Evolutionary conservation across 23 tunicate genomes (phyloP), one percentile per base, ranked within the genome.

Genomic region (Aplidium turbinatum): DNA sequence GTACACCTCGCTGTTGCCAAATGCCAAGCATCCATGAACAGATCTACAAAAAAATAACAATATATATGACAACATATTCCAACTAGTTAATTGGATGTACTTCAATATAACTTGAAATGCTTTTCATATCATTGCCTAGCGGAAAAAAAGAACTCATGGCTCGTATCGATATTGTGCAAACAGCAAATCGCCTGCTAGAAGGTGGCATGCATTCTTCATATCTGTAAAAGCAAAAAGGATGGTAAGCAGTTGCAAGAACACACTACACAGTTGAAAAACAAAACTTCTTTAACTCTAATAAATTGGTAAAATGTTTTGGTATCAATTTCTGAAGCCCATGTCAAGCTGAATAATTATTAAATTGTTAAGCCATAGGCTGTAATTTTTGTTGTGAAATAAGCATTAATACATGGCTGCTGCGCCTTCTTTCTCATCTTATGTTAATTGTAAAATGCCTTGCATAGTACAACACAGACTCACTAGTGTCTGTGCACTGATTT

Each of bases 121-220:
- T 46, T 22, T 40, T 31, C 27, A 40, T 31, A 30, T 61, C 55
- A 6, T 33, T 42, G 22, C 62, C 38, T 19, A 80, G 18, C 19
- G 57, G 71, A 50, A 16, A 23, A 70, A 72, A 81, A n/a, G 72
- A 78, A 81, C 79, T 72, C 73, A 81, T 81, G 1, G 87, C 87
- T 47, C 72, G 87, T 46, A 81, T 72, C 2, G 87, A 81, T 21
- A 81, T 28, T 20, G 79, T 45, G 32, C 79, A 81, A 11, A 81
- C 31, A 13, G 87, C 73, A 70, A 81, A 81, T 18, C 39, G 45
- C 26, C 78, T 38, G 21, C 29, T 36, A 21, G 60, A 35, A 19
- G 78, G 64, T 20, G 87, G 87, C 30, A 81, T 32, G 26, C 87
- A 81, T 28, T 46, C 50, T 35, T 35, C 24, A 35, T 81, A 63